A percentile compares a stretch with the other conserved stretches of the same genome.
These are phyloP conservation scores for Nasonovia ribisnigri DNA, from an alignment of 2,888 invertebrate species.

Conservation along the genomic window DNA sequence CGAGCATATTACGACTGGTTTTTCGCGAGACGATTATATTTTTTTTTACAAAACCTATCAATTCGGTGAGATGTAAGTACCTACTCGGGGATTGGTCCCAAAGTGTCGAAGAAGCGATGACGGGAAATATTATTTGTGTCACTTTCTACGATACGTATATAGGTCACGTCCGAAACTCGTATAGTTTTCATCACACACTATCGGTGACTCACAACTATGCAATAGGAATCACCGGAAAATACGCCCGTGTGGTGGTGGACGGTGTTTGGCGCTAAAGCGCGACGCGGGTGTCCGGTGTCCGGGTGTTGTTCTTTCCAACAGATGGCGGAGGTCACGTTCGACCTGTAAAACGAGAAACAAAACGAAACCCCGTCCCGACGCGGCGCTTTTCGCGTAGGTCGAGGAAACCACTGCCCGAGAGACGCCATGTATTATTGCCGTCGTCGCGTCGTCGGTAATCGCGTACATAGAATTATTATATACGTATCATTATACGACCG, in stretches of 20 bases:
- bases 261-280: neutral
- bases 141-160: neutral
- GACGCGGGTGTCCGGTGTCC: neutral
- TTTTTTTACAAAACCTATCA: neutral
- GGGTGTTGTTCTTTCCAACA: neutral
- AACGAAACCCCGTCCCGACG: neutral
- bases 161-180: neutral
- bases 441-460: neutral
- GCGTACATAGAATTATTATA: too few species aligned
- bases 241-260: neutral
- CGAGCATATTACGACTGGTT: neutral
- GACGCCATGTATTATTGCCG: slow-evolving; percentile 14
- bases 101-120: neutral
- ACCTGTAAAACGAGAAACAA: slow-evolving; percentile 4
- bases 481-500: neutral
- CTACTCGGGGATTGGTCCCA: neutral
- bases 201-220: neutral
- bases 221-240: neutral
- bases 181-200: neutral
- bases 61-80: neutral
- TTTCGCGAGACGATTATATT: too few species aligned
- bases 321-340: slow-evolving; percentile 32
- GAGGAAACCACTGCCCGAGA: slow-evolving; percentile 16
- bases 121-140: neutral
- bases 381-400: slow-evolving; percentile 39